Percentiles rank a stretch among this genome's conserved stretches.
phyloP scores from a whole-genome alignment of 1,140 invertebrate species.

The Drosophila pectinifera region DNA sequence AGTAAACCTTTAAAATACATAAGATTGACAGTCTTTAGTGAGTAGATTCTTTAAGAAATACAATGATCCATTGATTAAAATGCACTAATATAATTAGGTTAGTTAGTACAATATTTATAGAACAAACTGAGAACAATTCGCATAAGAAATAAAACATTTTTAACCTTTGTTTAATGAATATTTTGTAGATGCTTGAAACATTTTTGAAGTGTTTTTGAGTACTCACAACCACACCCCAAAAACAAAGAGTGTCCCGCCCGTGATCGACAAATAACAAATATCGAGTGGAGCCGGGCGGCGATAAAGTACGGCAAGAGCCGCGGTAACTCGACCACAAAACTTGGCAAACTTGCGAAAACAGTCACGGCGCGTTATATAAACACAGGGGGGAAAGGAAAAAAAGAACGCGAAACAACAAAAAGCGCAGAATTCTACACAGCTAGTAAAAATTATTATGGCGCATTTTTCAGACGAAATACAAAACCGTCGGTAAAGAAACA shows the following conservation, averaged over 20 bases:
- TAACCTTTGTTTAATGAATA: neutral
- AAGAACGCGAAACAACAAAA: conserved; percentile 13
- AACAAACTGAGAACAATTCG: too few relatives aligned
- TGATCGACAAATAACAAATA: conserved; percentile 65
- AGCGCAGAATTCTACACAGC: conserved; percentile 50
- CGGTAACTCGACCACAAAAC: conserved; percentile 53
- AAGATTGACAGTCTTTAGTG: neutral
- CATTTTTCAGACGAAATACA: conserved; percentile 67
- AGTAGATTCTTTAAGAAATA: too few relatives aligned
- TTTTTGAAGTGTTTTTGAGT: conserved; percentile 7
- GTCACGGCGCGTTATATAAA: conserved; percentile 66
- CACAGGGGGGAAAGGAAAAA: neutral
- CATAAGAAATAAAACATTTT: too few relatives aligned
- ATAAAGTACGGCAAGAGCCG: conserved; percentile 40
- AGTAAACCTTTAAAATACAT: neutral
- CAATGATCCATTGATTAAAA: too few relatives aligned
- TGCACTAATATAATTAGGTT: too few relatives aligned
- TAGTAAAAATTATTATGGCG: conserved; percentile 52
- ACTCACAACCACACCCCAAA: conserved; percentile 55
- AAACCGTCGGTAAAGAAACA: conserved; percentile 29
- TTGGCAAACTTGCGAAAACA: conserved; percentile 72
- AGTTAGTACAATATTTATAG: too few relatives aligned
- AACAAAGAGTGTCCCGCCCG: conserved; percentile 38
- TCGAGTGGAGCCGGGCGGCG: conserved; percentile 28
- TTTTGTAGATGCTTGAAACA: too few relatives aligned